Evolutionary conservation across 2,888 invertebrate genomes (phyloP), one percentile per base, ranked within the genome.

Genomic region (Eugnorisma glareosa): DNA sequence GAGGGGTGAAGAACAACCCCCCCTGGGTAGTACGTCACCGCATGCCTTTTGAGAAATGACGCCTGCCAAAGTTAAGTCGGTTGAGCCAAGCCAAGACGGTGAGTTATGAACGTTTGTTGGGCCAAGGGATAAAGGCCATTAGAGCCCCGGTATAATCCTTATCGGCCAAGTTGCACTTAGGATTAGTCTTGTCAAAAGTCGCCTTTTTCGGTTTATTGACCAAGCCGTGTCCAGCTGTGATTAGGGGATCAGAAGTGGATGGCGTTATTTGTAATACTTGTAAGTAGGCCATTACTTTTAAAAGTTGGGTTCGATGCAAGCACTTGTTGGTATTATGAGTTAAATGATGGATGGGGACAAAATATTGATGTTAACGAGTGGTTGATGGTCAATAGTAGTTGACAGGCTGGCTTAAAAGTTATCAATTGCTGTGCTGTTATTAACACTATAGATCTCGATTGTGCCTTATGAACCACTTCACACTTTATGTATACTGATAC

Each of bases 21-120:
- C 78, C 73, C n/a, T 83, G 88, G 90, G 92, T 91, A 90, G 93
- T 93, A 94, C 95, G 95, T 95, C 96, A 94, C 94, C 94, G 94
- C 94, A 93, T 95, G 95, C 94, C 95, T 94, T 95, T 95, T 96
- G 96, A 96, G 96, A 96, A 96, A 96, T 96, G 96, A 96, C 95
- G 96, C 92, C 96, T 96, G 96, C 96, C 96, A 96, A 96, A 96
- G 95, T 94, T 96, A 96, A 96, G 96, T 96, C 96, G 96, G 94
- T 95, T 95, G 95, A 96, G 96, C 95, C 94, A 95, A 95, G 94
- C 91, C 92, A 92, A 94, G 95, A 94, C 92, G 92, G 92, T 96
- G 96, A 96, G 93, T 96, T 96, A 96, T 96, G 95, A 94, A 92
- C 95, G 94, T 95, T 96, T 96, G 96, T 96, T 95, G 95, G 94